Conservation (phyloP, 2,888 invertebrate species). For the Danaus chrysippus region DNA sequence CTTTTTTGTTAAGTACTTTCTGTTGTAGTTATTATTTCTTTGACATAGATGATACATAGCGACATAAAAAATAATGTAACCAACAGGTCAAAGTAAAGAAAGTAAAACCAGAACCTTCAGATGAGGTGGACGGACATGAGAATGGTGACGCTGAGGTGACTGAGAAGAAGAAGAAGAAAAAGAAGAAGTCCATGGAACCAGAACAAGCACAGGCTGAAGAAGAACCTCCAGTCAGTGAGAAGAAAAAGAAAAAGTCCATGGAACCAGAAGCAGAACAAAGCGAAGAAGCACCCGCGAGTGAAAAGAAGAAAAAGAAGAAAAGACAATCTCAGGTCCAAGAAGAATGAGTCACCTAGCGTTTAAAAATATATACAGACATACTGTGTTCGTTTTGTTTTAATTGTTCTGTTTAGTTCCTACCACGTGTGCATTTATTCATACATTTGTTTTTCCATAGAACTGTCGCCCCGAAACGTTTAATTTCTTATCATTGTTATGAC, state of each 20-base stretch:
- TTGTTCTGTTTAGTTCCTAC: neutral
- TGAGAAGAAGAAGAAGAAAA: conserved; percentile 30
- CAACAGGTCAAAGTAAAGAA: conserved; percentile 45
- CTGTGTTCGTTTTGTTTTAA: neutral
- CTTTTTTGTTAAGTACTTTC: no score
- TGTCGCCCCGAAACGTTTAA: no score
- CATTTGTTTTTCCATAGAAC: neutral
- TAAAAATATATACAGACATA: conserved; percentile 10
- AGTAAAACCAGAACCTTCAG: conserved; percentile 34
- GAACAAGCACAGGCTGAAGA: conserved; percentile 14
- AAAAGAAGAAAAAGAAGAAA: conserved; percentile 60
- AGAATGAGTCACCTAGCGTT: conserved; percentile 34
- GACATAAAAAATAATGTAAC: neutral
- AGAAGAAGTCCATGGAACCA: conserved; percentile 40
- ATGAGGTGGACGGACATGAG: conserved; percentile 32
- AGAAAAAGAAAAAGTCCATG: conserved; percentile 39
- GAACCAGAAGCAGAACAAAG: conserved; percentile 4
- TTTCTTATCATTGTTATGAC: no score
- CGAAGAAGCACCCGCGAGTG: neutral
- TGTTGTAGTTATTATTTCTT: no score
- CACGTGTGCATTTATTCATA: neutral
- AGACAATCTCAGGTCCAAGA: conserved; percentile 58
- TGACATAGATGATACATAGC: no score
- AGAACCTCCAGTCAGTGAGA: conserved; percentile 6
- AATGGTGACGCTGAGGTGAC: conserved; percentile 37